Evolutionary conservation across 2,113 vertebrate genomes (phyloP).

Genomic region (Pholis gunnellus): DNA sequence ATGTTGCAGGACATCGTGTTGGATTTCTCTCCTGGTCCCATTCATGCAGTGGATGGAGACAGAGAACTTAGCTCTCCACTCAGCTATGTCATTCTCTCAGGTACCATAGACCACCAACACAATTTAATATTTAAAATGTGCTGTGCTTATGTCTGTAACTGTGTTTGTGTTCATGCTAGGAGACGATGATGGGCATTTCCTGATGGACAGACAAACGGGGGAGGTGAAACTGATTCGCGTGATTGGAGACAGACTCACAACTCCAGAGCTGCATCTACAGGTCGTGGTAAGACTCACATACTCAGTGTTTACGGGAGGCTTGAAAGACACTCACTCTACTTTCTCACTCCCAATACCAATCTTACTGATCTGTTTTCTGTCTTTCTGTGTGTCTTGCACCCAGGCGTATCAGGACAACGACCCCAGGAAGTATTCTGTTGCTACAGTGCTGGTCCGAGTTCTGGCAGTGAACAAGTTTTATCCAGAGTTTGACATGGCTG

Average conservation of each 20-base stretch:
- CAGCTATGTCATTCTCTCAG: slow-evolving; percentile 85
- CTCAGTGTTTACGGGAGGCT: background rate
- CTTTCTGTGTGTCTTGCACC: slow-evolving; percentile 8
- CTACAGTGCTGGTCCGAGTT: slow-evolving; percentile 80
- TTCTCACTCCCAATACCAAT: background rate
- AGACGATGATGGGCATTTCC: slow-evolving; percentile 75
- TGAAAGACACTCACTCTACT: background rate
- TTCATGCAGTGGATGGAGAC: slow-evolving; percentile 88
- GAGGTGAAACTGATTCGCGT: slow-evolving; percentile 69
- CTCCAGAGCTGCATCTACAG: slow-evolving; percentile 73
- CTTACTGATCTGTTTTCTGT: background rate
- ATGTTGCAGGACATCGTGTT: slow-evolving; percentile 72
- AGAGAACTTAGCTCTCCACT: slow-evolving; percentile 78
- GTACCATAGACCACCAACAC: slow-evolving; percentile 61
- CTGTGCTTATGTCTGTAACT: background rate
- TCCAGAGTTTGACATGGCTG: slow-evolving; percentile 74
- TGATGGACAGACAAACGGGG: slow-evolving; percentile 77
- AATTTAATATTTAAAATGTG: background rate
- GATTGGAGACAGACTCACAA: slow-evolving; percentile 66
- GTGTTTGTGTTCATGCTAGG: slow-evolving; percentile 56
- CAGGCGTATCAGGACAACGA: slow-evolving; percentile 86
- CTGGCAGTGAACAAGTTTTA: slow-evolving; percentile 80
- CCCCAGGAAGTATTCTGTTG: slow-evolving; percentile 85
- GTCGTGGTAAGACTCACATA: slow-evolving; percentile 79
- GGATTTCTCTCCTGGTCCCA: slow-evolving; percentile 84